Evolutionary conservation across 2,113 vertebrate species (phyloP).

Genomic region (Raja brachyura): DNA sequence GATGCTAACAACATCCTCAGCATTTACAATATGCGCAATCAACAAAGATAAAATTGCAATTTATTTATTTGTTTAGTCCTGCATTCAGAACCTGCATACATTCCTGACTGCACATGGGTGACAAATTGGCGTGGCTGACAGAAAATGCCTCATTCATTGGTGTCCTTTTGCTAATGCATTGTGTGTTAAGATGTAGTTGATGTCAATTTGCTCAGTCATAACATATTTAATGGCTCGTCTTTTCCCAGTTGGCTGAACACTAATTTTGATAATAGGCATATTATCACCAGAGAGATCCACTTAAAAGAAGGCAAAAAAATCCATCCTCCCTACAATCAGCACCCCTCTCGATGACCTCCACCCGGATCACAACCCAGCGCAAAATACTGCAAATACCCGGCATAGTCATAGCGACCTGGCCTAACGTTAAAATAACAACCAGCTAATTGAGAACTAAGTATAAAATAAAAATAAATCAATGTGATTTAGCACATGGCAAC

Average conservation of each 20-base stretch:
- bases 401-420: slow-evolving; percentile 50
- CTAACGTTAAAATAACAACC: background rate
- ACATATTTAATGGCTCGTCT: slow-evolving; percentile 53
- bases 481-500: no score
- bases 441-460: background rate
- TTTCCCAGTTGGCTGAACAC: slow-evolving; percentile 52
- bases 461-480: no score
- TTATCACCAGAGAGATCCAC: slow-evolving; percentile 52
- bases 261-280: slow-evolving; percentile 62
- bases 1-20: slow-evolving; percentile 54
- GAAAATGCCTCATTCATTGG: slow-evolving; percentile 48
- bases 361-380: background rate
- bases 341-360: background rate
- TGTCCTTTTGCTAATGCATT: slow-evolving; percentile 58
- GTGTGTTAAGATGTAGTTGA: slow-evolving; percentile 53
- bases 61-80: slow-evolving; percentile 61
- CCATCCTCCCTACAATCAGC: no score
- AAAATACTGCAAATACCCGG: slow-evolving; percentile 49
- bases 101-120: slow-evolving; percentile 48
- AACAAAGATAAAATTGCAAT: slow-evolving; percentile 56
- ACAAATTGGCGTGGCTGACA: slow-evolving; percentile 53
- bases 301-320: background rate
- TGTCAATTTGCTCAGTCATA: slow-evolving; percentile 53
- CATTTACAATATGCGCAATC: slow-evolving; percentile 48
- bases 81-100: slow-evolving; percentile 45